phyloP scores from a whole-genome alignment of 2,888 invertebrate species.

The Eristalis pertinax region DNA sequence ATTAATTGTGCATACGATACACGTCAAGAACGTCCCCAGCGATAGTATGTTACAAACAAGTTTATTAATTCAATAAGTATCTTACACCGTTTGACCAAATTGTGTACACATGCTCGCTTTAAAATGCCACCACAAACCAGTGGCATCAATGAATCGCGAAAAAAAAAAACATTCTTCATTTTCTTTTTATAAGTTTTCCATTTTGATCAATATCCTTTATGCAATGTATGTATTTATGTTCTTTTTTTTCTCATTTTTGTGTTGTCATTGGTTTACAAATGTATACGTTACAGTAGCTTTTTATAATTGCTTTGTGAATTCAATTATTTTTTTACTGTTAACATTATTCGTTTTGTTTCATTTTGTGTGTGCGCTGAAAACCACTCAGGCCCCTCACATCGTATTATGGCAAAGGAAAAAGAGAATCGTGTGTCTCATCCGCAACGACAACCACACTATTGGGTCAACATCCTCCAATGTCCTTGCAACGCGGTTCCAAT shows the following conservation, averaged over 20 bases:
- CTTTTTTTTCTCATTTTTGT: neutral
- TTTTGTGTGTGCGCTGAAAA: neutral
- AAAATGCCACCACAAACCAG: too few species aligned
- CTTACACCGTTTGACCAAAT: too few species aligned
- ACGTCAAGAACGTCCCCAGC: too few species aligned
- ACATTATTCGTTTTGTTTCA: conserved; percentile 24
- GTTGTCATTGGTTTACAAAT: neutral
- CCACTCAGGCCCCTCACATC: conserved; percentile 86
- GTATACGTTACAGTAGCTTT: conserved; percentile 35
- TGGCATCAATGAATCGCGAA: neutral
- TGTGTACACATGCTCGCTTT: too few species aligned
- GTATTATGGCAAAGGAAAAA: conserved; percentile 85
- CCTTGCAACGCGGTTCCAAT: conserved; percentile 80
- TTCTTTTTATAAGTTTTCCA: neutral
- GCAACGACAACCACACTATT: conserved; percentile 90
- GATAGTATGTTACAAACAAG: too few species aligned
- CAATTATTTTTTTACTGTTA: conserved; percentile 22
- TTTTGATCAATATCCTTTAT: neutral
- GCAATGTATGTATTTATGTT: too few species aligned
- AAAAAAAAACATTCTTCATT: neutral
- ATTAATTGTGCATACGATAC: too few species aligned
- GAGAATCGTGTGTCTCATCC: conserved; percentile 90
- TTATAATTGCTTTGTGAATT: conserved; percentile 14
- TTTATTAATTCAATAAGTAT: too few species aligned
- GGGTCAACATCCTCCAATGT: conserved; percentile 80